Evolutionary conservation across 2,888 invertebrate species (phyloP), one percentile per base, ranked within the genome.

Genomic region (Arrhopalites spinosus): DNA sequence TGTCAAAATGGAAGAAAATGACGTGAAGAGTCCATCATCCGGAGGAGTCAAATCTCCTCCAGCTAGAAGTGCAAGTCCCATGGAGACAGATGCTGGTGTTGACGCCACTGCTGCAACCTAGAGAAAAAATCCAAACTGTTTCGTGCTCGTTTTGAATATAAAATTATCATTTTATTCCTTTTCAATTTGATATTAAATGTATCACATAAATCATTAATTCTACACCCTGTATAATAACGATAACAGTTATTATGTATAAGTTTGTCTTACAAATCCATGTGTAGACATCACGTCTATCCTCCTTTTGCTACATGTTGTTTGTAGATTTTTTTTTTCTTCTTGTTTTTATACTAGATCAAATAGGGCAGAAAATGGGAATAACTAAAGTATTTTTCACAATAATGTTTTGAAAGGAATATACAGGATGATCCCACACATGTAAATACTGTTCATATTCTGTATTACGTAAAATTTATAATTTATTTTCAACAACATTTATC

Each of bases 81-180:
- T 78, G 79, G 79, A 78, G 50, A 75, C 77, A 5, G 79, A 79
- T 50, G 17, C 68, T 15, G n/a, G n/a, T n/a, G 71, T 45, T 64
- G 66, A 73, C 1, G 5, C 63, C n/a, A 29, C 73, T 23, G 30
- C 64, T 15, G 15, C 73, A 7, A 25, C 73, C 8, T 29, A 63
- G 1, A 63, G 63, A 36, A 30, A 67, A 64, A 29, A 64, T 13
- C 25, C 25, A 13, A 61, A 61, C 11, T 3, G 53, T 53, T 53
- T 53, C 53, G 20, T 36, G 11, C 36, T 53, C 20, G 3, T 53
- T 53, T 20, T 53, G 53, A 53, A 17, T 53, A 17, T 15, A 20
- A 8, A 53, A 53, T 17, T 53, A 53, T 20, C 3, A 20, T 17
- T 53, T 53, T 53, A 20, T 17, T 45, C 47, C 47, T 45, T 11